A percentile compares a stretch with the other conserved stretches of the same genome.
These are phyloP conservation scores for Chirona hameri DNA, from an alignment of 2,888 invertebrate species.

Conservation along the genomic window DNA sequence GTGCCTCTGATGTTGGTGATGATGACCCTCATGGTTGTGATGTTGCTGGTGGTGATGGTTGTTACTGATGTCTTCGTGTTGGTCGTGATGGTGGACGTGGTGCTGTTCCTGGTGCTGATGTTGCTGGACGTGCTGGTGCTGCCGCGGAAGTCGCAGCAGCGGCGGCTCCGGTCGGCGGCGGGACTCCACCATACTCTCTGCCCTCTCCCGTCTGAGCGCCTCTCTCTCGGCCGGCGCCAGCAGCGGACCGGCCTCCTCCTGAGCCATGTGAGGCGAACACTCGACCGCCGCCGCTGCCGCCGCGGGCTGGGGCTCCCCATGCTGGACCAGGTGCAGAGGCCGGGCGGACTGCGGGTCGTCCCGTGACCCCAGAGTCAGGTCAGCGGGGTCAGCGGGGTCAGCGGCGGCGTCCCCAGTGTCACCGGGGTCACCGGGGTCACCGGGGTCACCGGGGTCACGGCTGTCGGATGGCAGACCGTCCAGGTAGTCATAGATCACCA, in stretches of 20 bases:
- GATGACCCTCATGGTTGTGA: background rate
- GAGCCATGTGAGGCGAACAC: too few relatives aligned
- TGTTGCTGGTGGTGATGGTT: background rate
- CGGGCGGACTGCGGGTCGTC: too few relatives aligned
- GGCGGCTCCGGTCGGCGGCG: background rate
- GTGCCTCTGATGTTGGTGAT: too few relatives aligned
- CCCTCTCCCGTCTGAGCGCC: too few relatives aligned
- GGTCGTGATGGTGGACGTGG: background rate
- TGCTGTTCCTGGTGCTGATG: background rate
- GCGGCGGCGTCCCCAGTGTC: too few relatives aligned
- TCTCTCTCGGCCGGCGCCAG: too few relatives aligned
- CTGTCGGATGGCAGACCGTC: background rate
- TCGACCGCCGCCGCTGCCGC: too few relatives aligned
- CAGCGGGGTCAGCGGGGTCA: background rate
- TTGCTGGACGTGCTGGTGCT: background rate
- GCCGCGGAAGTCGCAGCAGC: background rate
- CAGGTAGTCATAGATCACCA: slow-evolving; percentile 9
- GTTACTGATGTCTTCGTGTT: too few relatives aligned
- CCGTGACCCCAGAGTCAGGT: too few relatives aligned
- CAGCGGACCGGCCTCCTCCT: too few relatives aligned
- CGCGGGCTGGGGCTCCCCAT: background rate
- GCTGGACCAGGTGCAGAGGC: background rate
- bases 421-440: too few relatives aligned
- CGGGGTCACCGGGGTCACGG: background rate
- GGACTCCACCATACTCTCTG: background rate